These are phyloP conservation scores for Baronia brevicornis DNA, from an alignment of 2,888 invertebrate genomes.

Conservation along the genomic window DNA sequence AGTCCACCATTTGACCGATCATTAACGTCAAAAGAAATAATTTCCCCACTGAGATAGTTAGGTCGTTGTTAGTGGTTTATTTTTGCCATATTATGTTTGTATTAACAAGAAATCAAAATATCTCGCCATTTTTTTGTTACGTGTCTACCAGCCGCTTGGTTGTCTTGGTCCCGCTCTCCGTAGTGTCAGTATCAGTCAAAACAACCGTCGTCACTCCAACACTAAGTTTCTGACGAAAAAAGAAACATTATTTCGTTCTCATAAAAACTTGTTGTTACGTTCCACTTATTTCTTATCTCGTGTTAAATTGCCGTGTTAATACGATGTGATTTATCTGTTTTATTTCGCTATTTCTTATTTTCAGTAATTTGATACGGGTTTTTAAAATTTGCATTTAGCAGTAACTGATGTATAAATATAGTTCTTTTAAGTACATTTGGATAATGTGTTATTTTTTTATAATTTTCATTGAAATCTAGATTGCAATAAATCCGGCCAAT, in stretches of 20 bases:
- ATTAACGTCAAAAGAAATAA: no score
- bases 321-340: conserved; percentile 39
- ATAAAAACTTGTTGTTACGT: conserved; percentile 26
- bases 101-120: no score
- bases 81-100: no score
- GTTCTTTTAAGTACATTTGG: conserved; percentile 5
- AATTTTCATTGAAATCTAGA: background rate
- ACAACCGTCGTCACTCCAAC: conserved; percentile 67
- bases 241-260: conserved; percentile 26
- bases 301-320: conserved; percentile 48
- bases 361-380: conserved; percentile 8
- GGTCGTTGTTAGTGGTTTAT: no score
- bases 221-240: conserved; percentile 30
- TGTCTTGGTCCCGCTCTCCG: conserved; percentile 37
- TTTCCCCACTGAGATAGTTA: no score
- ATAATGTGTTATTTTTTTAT: conserved; percentile 12
- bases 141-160: no score
- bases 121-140: no score
- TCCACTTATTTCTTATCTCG: conserved; percentile 37
- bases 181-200: conserved; percentile 65
- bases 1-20: no score
- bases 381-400: conserved; percentile 5
- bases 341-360: conserved; percentile 14
- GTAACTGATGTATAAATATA: conserved; percentile 4
- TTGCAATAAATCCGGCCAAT: background rate